phyloP scores from a whole-genome alignment of 2,888 invertebrate species.

The Acleris literana region DNA sequence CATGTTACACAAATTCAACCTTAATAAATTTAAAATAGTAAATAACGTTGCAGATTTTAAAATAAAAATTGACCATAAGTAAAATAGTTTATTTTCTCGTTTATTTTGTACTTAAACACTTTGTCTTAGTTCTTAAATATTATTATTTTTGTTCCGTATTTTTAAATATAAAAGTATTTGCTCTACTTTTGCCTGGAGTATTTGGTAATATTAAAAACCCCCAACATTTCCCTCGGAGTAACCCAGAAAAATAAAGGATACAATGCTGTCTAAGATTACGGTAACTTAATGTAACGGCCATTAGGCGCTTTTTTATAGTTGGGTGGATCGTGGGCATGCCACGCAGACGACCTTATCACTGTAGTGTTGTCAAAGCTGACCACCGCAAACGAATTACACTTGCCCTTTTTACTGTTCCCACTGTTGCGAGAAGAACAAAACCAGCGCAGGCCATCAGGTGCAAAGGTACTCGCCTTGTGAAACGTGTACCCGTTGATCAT shows the following conservation, averaged over 20 bases:
- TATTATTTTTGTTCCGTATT: no score
- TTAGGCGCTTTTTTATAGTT: neutral
- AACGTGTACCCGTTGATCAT: conserved; percentile 31
- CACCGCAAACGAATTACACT: conserved; percentile 30
- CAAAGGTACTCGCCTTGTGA: conserved; percentile 8
- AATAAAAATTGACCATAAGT: neutral
- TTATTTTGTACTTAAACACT: no score
- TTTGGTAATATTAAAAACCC: no score
- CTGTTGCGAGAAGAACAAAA: conserved; percentile 27
- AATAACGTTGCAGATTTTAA: neutral
- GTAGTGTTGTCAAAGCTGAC: conserved; percentile 22
- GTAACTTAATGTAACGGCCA: neutral
- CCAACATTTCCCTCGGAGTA: no score
- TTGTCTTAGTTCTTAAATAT: no score
- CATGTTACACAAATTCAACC: no score
- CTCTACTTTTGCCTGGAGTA: no score
- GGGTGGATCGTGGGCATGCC: conserved; percentile 20
- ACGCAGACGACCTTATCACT: conserved; percentile 8
- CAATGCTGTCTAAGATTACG: no score
- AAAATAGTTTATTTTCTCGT: no score
- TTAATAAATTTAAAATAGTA: neutral
- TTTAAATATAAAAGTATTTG: no score
- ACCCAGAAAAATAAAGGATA: no score
- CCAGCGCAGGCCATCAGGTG: conserved; percentile 25
- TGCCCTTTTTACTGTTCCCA: conserved; percentile 7